Evolutionary conservation across 2,113 vertebrate species (phyloP).

Genomic region (Rattus rattus): DNA sequence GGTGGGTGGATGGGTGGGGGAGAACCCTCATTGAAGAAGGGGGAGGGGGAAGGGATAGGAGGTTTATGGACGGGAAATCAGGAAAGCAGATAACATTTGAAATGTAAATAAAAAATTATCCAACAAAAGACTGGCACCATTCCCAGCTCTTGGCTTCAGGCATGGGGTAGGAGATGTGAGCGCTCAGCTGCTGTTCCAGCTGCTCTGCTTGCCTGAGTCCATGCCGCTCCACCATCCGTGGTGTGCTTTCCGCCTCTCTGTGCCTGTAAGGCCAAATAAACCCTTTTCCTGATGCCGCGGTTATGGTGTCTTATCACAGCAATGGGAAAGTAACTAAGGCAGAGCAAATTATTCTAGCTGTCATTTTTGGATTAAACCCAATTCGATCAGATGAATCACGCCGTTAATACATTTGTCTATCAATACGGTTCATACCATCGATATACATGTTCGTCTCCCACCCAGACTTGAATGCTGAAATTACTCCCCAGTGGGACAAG

Average conservation of each 20-base stretch:
- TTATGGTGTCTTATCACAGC: not conserved
- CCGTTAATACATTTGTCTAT: not conserved
- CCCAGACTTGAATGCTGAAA: not conserved
- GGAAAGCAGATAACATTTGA: no score
- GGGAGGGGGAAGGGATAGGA: no score
- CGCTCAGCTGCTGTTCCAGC: not conserved
- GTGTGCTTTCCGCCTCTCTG: not conserved
- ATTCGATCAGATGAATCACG: not conserved
- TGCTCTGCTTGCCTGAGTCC: not conserved
- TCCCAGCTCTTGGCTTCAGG: not conserved
- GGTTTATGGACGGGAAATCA: no score
- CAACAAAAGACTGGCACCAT: not conserved
- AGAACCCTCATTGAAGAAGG: no score
- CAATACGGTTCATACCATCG: not conserved
- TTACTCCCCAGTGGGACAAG: not conserved
- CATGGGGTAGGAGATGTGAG: not conserved
- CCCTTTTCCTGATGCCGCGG: not conserved
- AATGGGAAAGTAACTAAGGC: not conserved
- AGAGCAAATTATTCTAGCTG: not conserved
- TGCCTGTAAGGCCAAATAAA: not conserved
- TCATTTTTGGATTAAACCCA: not conserved
- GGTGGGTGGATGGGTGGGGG: no score
- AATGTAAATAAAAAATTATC: no score
- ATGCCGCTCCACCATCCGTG: not conserved
- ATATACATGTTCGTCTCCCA: no score